Evolutionary conservation across 2,888 invertebrate genomes (phyloP), one percentile per base, ranked within the genome.

Genomic region (Amaurobius ferox): DNA sequence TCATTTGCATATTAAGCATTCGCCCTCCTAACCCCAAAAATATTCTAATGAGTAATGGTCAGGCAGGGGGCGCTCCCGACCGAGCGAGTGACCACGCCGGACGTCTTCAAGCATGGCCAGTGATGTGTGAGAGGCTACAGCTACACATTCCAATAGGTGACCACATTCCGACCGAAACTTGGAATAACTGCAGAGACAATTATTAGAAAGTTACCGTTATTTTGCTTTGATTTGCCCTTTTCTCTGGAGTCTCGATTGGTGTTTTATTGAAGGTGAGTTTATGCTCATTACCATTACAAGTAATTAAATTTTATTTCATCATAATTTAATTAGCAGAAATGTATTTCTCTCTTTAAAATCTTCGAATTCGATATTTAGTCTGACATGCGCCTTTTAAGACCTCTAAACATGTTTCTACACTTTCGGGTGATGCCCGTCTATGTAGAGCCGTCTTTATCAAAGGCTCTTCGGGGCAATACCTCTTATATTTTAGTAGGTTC

Each of bases 61-160:
- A 23, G 55, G 16, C 55, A 55, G 55, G 55, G 55, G 55, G 55
- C 55, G 55, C 55, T 55, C 23, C 11, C 23, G 6, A 1, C 7
- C 3, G 40, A 35, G 26, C 64, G 79, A 66, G 28, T 71, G 77
- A 71, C 76, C 77, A 85, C 83, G 74, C 74, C 68, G 74, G 61
- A 74, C 81, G 64, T 67, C 35, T 85, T 77, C 83, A 85, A 72
- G 83, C 83, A 77, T 85, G 83, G 40, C 19, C 77, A 85, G 72
- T 77, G 83, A 85, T 85, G 83, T 85, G 83, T 77, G 83, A 39
- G 48, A 9, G 66, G 48, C 72, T 85, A 85, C 83, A 71, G 72
- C 83, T 85, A 85, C 83, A 85, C 71, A 39, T 66, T 39, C 32
- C 28, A 11, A 67, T 55, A 48, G 66, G 48, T 77, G 83, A 66